phyloP scores from a whole-genome alignment of 2,113 vertebrate species.

The Hyla sarda region DNA sequence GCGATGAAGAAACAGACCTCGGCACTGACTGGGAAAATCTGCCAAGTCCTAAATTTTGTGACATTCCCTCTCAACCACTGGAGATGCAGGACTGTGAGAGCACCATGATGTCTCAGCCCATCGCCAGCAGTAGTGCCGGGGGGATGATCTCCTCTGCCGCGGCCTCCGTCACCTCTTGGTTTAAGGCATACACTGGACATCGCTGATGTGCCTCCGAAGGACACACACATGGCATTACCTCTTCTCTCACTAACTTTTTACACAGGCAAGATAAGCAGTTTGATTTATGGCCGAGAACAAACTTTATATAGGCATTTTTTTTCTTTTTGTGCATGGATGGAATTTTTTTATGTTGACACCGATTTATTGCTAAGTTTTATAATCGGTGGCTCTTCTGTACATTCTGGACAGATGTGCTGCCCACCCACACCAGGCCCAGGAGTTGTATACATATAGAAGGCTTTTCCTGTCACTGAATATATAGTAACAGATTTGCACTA shows the following conservation, averaged over 20 bases:
- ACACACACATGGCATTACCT: background rate
- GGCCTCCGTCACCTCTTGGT: conserved; percentile 93
- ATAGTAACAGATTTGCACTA: too few relatives aligned
- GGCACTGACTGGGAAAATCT: conserved; percentile 98
- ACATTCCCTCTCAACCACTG: conserved; percentile 95
- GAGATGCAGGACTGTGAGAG: conserved; percentile 92
- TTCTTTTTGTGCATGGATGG: conserved; percentile 43
- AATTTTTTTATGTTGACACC: background rate
- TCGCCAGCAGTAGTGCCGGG: conserved; percentile 78
- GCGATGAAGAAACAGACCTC: conserved; percentile 94
- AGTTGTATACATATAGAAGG: background rate
- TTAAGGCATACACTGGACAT: conserved; percentile 92
- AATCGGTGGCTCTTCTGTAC: background rate
- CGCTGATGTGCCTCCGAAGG: conserved; percentile 69
- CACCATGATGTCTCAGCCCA: conserved; percentile 85
- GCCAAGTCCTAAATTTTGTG: conserved; percentile 94
- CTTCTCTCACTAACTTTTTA: conserved; percentile 49
- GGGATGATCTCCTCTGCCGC: conserved; percentile 97
- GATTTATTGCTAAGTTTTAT: background rate
- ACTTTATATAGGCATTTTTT: conserved; percentile 46
- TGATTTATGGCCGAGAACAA: conserved; percentile 58
- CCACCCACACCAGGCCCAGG: background rate
- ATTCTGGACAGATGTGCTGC: background rate
- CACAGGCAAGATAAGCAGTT: conserved; percentile 61
- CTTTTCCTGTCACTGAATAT: background rate